Evolutionary conservation across 2,797 vertebrate genomes (phyloP).

Genomic region (Nannoperca australis): DNA sequence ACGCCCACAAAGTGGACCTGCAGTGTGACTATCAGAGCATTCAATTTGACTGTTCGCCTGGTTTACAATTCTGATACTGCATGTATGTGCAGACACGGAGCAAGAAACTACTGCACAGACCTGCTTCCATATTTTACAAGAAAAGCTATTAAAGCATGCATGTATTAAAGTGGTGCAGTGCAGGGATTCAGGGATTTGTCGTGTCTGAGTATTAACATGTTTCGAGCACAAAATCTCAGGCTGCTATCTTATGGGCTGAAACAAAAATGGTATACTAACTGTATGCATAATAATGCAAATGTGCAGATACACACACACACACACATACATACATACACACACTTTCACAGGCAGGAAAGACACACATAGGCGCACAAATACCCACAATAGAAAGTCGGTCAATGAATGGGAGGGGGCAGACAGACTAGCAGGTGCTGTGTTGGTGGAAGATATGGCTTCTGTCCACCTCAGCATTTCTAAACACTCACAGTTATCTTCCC

Average conservation of each 20-base stretch:
- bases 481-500: conserved; percentile 77
- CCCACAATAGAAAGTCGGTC: conserved; percentile 70
- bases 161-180: conserved; percentile 69
- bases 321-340: background rate
- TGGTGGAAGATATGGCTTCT: conserved; percentile 81
- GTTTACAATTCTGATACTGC: background rate
- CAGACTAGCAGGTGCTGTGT: conserved; percentile 77
- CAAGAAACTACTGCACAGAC: conserved; percentile 32
- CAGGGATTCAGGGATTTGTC: conserved; percentile 60
- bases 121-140: conserved; percentile 47
- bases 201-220: conserved; percentile 55
- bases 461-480: conserved; percentile 85
- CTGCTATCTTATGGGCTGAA: conserved; percentile 45
- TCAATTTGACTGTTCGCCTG: conserved; percentile 5
- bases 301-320: conserved; percentile 5
- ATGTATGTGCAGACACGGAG: conserved; percentile 15
- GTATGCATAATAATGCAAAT: conserved; percentile 46
- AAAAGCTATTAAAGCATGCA: conserved; percentile 66
- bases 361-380: conserved; percentile 44
- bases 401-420: conserved; percentile 70
- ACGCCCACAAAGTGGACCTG: conserved; percentile 10
- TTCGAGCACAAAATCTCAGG: conserved; percentile 32
- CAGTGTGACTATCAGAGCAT: background rate
- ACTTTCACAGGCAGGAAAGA: conserved; percentile 16
- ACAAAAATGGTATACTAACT: conserved; percentile 54